Conservation (phyloP, 2,888 invertebrate species). For the Euplexia lucipara region DNA sequence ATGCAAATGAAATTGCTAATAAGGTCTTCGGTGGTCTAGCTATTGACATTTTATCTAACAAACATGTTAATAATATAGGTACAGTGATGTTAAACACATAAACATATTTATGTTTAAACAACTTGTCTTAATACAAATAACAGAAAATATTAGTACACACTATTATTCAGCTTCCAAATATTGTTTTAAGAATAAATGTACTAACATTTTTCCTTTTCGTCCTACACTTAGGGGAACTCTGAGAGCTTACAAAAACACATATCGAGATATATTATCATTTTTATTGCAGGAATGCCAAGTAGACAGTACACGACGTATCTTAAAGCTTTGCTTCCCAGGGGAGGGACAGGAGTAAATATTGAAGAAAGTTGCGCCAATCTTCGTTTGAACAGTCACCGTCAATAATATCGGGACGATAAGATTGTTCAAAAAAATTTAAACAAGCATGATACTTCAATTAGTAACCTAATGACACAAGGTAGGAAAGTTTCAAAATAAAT, state of each 20-base stretch:
- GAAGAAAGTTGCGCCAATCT: not conserved
- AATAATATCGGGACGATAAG: no score
- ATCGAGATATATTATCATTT: conserved; percentile 52
- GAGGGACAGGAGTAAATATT: conserved; percentile 39
- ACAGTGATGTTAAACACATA: not conserved
- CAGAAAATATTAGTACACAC: not conserved
- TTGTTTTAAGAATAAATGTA: conserved; percentile 43
- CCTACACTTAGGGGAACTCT: conserved; percentile 29
- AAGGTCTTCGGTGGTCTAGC: not conserved
- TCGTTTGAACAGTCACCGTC: not conserved
- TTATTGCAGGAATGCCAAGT: conserved; percentile 52
- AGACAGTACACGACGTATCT: conserved; percentile 35
- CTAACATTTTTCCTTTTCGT: conserved; percentile 27
- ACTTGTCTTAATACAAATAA: not conserved
- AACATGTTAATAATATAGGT: no score
- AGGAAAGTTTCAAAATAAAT: no score
- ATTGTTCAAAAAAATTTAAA: no score
- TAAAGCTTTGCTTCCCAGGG: conserved; percentile 45
- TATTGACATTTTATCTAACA: not conserved
- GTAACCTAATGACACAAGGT: no score
- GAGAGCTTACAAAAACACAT: conserved; percentile 31
- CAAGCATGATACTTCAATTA: no score
- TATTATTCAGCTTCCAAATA: conserved; percentile 8
- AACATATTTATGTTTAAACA: conserved; percentile 2
- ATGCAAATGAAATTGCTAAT: no score